These are phyloP conservation scores for Papilio helenus DNA, from an alignment of 1,140 invertebrate species.

Conservation along the genomic window DNA sequence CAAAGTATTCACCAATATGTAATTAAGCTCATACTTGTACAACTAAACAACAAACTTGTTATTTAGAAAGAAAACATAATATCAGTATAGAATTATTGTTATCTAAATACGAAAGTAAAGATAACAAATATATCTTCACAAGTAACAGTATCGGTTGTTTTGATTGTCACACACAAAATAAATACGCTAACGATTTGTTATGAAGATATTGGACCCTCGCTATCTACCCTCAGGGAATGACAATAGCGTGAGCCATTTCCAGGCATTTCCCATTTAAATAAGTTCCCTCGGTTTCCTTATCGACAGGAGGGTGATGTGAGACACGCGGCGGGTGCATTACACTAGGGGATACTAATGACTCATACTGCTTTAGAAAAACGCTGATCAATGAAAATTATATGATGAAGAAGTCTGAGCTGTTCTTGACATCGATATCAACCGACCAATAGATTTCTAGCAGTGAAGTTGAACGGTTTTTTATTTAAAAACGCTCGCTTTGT, in stretches of 20 bases:
- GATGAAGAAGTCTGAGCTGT: background rate
- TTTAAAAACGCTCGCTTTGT: background rate
- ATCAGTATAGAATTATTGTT: background rate
- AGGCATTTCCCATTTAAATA: conserved; percentile 78
- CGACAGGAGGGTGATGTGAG: conserved; percentile 60
- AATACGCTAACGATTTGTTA: conserved; percentile 66
- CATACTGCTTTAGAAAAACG: conserved; percentile 46
- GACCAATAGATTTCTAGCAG: background rate
- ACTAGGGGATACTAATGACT: conserved; percentile 63
- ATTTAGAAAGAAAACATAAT: background rate
- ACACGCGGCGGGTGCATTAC: conserved; percentile 52
- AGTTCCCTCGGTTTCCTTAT: conserved; percentile 74
- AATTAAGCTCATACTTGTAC: background rate
- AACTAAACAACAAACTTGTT: background rate
- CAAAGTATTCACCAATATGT: too few species aligned
- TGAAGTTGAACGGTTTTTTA: background rate
- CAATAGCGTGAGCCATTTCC: conserved; percentile 78
- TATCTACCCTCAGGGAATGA: conserved; percentile 70
- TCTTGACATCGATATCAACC: background rate
- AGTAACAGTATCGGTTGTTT: conserved; percentile 53
- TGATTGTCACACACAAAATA: conserved; percentile 65
- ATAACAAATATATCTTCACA: background rate
- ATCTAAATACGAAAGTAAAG: conserved; percentile 20
- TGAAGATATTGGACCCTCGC: conserved; percentile 56
- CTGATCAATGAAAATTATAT: background rate